phyloP scores from a whole-genome alignment of 2,888 invertebrate species.

The Hydraecia micacea region DNA sequence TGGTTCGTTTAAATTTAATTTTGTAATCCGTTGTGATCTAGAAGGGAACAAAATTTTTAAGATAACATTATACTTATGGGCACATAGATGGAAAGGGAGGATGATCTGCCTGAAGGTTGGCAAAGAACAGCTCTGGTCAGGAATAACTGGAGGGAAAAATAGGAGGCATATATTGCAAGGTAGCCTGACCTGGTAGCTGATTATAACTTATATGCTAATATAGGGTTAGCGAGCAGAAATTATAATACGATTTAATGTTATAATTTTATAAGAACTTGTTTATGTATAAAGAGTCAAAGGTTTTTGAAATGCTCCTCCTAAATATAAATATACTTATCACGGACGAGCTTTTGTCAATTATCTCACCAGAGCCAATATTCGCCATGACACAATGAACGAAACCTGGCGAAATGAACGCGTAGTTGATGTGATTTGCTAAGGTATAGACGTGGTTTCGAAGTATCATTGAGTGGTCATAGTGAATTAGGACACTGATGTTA shows the following conservation, averaged over 20 bases:
- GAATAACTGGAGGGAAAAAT: not conserved
- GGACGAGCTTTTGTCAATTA: not conserved
- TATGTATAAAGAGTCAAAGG: too few species aligned
- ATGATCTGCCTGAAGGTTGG: not conserved
- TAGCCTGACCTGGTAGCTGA: not conserved
- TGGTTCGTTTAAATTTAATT: slow-evolving; percentile 62
- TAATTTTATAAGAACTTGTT: too few species aligned
- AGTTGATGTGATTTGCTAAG: too few species aligned
- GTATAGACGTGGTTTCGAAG: too few species aligned
- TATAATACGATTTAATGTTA: not conserved
- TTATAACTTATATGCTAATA: not conserved
- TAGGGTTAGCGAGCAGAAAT: not conserved
- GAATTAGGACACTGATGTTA: not conserved
- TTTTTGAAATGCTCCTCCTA: too few species aligned
- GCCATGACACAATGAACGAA: too few species aligned
- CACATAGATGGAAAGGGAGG: not conserved
- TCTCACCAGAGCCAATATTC: not conserved
- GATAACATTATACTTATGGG: not conserved
- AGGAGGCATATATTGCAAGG: not conserved
- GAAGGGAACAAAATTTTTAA: slow-evolving; percentile 1
- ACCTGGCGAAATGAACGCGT: too few species aligned
- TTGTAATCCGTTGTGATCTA: slow-evolving; percentile 34
- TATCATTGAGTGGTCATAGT: too few species aligned
- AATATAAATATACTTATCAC: too few species aligned
- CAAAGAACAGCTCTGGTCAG: not conserved